Evolutionary conservation across 2,113 vertebrate genomes (phyloP).

Genomic region (Leptobrachium leishanense): DNA sequence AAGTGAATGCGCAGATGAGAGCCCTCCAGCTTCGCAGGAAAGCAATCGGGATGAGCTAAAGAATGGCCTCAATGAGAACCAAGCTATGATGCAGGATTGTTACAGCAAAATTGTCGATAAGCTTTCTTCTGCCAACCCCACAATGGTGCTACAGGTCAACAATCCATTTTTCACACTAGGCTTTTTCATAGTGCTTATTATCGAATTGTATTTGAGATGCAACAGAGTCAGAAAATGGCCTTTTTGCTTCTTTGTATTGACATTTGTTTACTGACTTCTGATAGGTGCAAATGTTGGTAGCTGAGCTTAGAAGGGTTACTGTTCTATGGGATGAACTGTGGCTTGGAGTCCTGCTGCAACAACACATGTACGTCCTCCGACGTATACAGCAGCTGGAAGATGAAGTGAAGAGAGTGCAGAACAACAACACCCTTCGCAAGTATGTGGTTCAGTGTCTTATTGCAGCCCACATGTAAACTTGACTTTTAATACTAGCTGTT

Average conservation of each 20-base stretch:
- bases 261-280: neutral
- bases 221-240: too few relatives aligned
- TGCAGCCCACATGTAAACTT: too few relatives aligned
- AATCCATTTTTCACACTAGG: too few relatives aligned
- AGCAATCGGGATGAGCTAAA: slow-evolving; percentile 79
- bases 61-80: slow-evolving; percentile 88
- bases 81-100: slow-evolving; percentile 99
- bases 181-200: too few relatives aligned
- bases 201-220: too few relatives aligned
- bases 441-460: slow-evolving; percentile 60
- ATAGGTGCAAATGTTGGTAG: slow-evolving; percentile 95
- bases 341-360: slow-evolving; percentile 92
- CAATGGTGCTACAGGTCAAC: slow-evolving; percentile 95
- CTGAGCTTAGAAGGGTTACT: slow-evolving; percentile 92
- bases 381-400: slow-evolving; percentile 94
- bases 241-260: too few relatives aligned
- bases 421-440: slow-evolving; percentile 94
- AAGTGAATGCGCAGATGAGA: slow-evolving; percentile 78
- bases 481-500: too few relatives aligned
- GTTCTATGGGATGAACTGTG: slow-evolving; percentile 97
- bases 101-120: slow-evolving; percentile 99
- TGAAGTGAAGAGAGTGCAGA: slow-evolving; percentile 96
- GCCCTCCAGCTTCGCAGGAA: slow-evolving; percentile 79
- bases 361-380: slow-evolving; percentile 94
- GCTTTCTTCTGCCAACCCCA: slow-evolving; percentile 89